Conservation (phyloP, 1,140 invertebrate genomes). For the Akabosia matsudoensis region DNA sequence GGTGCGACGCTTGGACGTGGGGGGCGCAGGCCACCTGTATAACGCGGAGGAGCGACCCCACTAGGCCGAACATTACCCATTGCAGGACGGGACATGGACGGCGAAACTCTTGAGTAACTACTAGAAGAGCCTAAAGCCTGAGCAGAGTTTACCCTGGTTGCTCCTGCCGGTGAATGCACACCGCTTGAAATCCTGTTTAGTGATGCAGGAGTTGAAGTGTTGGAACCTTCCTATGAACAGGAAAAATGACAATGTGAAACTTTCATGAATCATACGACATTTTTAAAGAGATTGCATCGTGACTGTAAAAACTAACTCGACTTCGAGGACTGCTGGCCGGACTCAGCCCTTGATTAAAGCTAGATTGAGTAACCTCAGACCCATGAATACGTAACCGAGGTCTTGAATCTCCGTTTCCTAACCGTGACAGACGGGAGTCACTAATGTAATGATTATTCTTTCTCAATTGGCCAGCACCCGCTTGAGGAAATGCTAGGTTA, state of each 20-base stretch:
- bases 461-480: neutral
- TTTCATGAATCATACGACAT: too few relatives aligned
- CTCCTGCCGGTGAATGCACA: neutral
- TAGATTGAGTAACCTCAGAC: neutral
- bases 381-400: conserved; percentile 10
- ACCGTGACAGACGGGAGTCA: neutral
- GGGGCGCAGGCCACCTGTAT: neutral
- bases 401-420: neutral
- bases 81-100: neutral
- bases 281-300: too few relatives aligned
- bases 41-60: neutral
- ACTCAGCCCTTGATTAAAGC: neutral
- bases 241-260: too few relatives aligned
- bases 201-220: neutral
- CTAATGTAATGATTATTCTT: conserved; percentile 31
- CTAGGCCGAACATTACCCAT: neutral
- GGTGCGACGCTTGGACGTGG: neutral
- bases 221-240: neutral
- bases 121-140: neutral
- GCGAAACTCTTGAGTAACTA: neutral
- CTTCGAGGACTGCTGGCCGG: too few relatives aligned
- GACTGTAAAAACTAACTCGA: conserved; percentile 10
- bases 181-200: neutral
- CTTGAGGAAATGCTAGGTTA: neutral
- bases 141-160: neutral